Evolutionary conservation across 2,888 invertebrate species (phyloP).

Genomic region (Drosophila suboccidentalis): DNA sequence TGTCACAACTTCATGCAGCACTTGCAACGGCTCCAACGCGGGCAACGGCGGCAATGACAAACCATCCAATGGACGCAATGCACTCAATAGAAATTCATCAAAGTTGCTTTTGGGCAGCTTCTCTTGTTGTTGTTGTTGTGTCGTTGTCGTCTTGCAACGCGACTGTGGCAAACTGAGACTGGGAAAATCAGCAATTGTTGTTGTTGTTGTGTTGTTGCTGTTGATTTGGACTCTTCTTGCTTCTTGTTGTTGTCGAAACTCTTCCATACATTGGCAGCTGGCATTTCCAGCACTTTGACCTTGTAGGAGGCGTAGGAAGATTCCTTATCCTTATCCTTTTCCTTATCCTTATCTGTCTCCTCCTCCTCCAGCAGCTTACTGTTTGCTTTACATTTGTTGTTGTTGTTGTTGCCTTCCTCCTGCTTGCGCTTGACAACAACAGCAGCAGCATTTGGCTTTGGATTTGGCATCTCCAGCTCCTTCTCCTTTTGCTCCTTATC

Average conservation of each 20-base stretch:
- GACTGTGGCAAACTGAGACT: slow-evolving; percentile 9
- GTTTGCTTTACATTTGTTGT: not conserved
- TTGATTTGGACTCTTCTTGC: not conserved
- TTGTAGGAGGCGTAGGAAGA: not conserved
- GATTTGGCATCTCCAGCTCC: too few relatives aligned
- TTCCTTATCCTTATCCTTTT: not conserved
- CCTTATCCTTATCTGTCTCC: too few relatives aligned
- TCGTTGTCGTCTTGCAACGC: slow-evolving; percentile 3
- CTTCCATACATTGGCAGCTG: slow-evolving; percentile 25
- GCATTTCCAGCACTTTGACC: slow-evolving; percentile 42
- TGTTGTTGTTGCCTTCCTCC: too few relatives aligned
- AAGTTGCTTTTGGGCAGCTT: slow-evolving; percentile 33
- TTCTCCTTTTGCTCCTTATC: too few relatives aligned
- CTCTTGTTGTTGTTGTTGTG: slow-evolving; percentile 10
- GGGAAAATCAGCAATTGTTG: slow-evolving; percentile 23
- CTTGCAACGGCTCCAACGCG: slow-evolving; percentile 73
- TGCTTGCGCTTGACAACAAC: too few relatives aligned
- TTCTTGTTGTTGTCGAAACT: slow-evolving; percentile 18
- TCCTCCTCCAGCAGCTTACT: not conserved
- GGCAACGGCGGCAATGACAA: slow-evolving; percentile 75
- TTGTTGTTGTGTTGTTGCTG: not conserved
- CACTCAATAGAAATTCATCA: slow-evolving; percentile 67
- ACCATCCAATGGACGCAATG: slow-evolving; percentile 64
- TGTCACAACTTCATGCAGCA: slow-evolving; percentile 28
- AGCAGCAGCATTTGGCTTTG: too few relatives aligned